phyloP scores from a whole-genome alignment of 2,888 invertebrate species.

The Drosophila mayaguana region DNA sequence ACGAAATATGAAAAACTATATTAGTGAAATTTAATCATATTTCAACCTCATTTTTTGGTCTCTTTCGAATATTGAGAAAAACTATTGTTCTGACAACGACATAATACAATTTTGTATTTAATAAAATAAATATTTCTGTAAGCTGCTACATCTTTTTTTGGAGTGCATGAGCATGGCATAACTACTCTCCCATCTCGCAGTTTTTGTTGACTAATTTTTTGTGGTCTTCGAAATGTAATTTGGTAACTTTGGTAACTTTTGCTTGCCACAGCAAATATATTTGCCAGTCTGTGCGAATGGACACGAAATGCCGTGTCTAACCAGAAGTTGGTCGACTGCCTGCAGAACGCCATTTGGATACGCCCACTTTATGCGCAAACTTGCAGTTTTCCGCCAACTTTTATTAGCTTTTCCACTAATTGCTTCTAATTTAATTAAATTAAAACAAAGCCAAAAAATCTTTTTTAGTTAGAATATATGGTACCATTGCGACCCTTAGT shows the following conservation, averaged over 20 bases:
- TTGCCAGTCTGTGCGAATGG: constrained; percentile 38
- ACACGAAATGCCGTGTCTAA: constrained; percentile 27
- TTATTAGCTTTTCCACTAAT: constrained; percentile 79
- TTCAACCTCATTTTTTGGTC: background rate
- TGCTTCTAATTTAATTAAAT: constrained; percentile 81
- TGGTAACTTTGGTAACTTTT: constrained; percentile 53
- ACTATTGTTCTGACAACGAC: too few relatives aligned
- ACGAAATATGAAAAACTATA: background rate
- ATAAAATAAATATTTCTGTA: background rate
- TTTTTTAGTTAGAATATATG: constrained; percentile 75
- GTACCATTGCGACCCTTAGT: constrained; percentile 25
- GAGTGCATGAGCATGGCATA: background rate
- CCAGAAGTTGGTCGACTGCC: constrained; percentile 32
- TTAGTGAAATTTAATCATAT: background rate
- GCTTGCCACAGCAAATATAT: constrained; percentile 53
- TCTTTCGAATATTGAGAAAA: too few relatives aligned
- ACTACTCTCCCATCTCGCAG: constrained; percentile 16
- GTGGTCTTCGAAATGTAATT: constrained; percentile 50
- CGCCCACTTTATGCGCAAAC: constrained; percentile 47
- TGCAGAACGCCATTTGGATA: constrained; percentile 11
- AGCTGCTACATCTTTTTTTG: background rate
- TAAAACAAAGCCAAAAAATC: constrained; percentile 57
- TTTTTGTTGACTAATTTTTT: constrained; percentile 17
- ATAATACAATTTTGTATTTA: background rate
- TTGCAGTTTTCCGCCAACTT: constrained; percentile 71